These are phyloP conservation scores for Bradypodion ventrale DNA, from an alignment of 2,797 vertebrate species.

Conservation along the genomic window DNA sequence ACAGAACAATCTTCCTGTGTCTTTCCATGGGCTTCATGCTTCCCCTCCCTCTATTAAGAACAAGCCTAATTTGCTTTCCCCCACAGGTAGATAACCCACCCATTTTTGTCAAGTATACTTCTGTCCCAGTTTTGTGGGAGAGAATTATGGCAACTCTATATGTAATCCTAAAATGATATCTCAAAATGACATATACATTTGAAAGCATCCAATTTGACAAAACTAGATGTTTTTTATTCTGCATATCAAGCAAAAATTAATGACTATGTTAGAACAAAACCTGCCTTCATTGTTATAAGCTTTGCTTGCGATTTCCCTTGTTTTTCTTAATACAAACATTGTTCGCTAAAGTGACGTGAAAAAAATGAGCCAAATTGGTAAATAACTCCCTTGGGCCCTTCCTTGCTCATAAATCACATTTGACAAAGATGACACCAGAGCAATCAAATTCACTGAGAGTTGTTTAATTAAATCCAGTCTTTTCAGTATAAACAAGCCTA, in stretches of 20 bases:
- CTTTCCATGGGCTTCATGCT: too few species aligned
- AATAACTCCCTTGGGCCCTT: conserved; percentile 64
- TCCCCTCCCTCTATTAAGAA: too few species aligned
- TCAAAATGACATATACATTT: neutral
- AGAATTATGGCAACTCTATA: too few species aligned
- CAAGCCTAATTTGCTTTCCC: too few species aligned
- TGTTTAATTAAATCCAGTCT: conserved; percentile 63
- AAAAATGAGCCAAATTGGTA: conserved; percentile 40
- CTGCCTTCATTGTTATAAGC: conserved; percentile 32
- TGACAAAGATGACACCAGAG: conserved; percentile 54
- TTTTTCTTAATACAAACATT: conserved; percentile 49
- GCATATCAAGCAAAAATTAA: conserved; percentile 10
- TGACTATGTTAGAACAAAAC: conserved; percentile 44
- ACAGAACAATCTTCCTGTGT: too few species aligned
- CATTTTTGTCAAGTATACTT: too few species aligned
- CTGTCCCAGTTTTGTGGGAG: too few species aligned
- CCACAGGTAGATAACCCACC: too few species aligned
- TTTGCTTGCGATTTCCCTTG: conserved; percentile 19
- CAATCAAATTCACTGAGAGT: conserved; percentile 54
- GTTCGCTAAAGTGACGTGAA: conserved; percentile 40
- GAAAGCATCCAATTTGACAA: conserved; percentile 15
- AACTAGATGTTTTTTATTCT: conserved; percentile 26
- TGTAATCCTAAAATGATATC: neutral
- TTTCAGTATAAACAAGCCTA: conserved; percentile 62
- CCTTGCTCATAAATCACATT: conserved; percentile 71